These are phyloP conservation scores for Xiphophorus couchianus DNA, from an alignment of 2,113 vertebrate genomes.

Conservation along the genomic window DNA sequence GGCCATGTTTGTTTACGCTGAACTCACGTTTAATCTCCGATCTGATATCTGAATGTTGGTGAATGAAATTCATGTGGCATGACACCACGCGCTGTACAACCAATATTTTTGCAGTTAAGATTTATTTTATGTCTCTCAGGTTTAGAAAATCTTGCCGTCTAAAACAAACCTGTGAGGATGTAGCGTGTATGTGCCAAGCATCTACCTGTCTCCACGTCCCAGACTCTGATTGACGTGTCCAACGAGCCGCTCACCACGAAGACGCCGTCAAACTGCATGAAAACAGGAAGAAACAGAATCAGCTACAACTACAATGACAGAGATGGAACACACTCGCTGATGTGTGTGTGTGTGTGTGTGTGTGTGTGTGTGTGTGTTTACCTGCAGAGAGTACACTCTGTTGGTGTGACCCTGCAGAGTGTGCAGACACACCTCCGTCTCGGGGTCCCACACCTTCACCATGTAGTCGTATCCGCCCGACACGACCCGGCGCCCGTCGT, in stretches of 20 bases:
- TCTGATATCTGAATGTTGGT: no score
- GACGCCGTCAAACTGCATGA: conserved; percentile 88
- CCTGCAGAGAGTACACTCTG: conserved; percentile 95
- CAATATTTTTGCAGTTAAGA: no score
- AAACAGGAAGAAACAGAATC: background rate
- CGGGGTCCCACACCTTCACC: conserved; percentile 99
- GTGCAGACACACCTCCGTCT: conserved; percentile 95
- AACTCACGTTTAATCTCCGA: no score
- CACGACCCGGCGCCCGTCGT: conserved; percentile 94
- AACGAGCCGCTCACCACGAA: conserved; percentile 97
- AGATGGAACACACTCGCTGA: background rate
- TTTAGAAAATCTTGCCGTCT: no score
- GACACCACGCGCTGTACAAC: no score
- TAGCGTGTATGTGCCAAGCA: no score
- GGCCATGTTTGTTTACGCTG: no score
- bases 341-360: conserved; percentile 1
- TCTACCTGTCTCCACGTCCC: conserved; percentile 91
- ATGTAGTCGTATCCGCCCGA: conserved; percentile 97
- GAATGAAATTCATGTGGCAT: no score
- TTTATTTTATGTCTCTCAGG: no score
- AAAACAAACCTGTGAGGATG: no score
- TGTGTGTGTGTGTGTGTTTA: conserved; percentile 55
- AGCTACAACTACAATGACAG: background rate
- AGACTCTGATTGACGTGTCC: conserved; percentile 96
- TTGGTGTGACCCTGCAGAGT: conserved; percentile 98